phyloP scores from a whole-genome alignment of 2,113 vertebrate genomes.

The Leucopternis melanops region DNA sequence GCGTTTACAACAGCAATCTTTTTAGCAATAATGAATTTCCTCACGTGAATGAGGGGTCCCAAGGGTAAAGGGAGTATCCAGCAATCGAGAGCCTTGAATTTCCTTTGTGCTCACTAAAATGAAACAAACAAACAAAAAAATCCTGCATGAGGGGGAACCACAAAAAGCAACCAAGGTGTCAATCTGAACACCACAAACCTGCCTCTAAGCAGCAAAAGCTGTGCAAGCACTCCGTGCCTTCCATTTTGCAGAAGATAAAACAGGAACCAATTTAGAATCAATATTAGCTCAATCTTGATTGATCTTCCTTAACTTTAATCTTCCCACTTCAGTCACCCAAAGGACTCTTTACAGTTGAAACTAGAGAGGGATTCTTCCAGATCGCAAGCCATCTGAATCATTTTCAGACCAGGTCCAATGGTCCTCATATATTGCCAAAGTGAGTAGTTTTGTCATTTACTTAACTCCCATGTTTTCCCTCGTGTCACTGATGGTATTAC shows the following conservation, averaged over 20 bases:
- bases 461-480: neutral
- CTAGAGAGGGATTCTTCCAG: neutral
- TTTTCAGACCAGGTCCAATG: neutral
- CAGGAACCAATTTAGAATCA: neutral
- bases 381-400: neutral
- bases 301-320: neutral
- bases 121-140: neutral
- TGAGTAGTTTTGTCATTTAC: neutral
- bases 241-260: neutral
- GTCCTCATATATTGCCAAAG: neutral
- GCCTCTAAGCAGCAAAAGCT: neutral
- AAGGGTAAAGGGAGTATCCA: neutral
- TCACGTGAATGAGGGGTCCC: neutral
- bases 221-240: neutral
- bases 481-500: fast-evolving
- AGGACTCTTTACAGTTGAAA: neutral
- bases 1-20: neutral
- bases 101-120: neutral
- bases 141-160: too few relatives aligned
- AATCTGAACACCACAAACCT: neutral
- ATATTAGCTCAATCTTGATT: neutral
- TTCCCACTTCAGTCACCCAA: neutral
- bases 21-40: neutral
- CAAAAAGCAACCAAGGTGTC: neutral
- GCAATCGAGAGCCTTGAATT: neutral